A percentile compares a stretch with the other conserved stretches of the same genome.
These are phyloP conservation scores for Entelurus aequoreus DNA, from an alignment of 2,113 vertebrate genomes.

Conservation along the genomic window DNA sequence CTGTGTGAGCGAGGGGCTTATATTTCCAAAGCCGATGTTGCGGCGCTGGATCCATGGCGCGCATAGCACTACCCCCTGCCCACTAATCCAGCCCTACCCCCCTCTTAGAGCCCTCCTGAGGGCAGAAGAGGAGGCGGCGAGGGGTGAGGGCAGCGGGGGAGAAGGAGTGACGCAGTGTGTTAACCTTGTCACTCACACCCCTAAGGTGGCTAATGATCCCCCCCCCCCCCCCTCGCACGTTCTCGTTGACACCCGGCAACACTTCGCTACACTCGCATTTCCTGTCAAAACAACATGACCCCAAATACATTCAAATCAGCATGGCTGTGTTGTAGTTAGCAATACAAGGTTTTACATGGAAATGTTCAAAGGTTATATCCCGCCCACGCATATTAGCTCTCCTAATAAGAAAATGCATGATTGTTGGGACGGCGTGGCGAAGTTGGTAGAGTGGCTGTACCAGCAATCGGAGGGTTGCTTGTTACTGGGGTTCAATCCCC, in stretches of 20 bases:
- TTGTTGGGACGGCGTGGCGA: too few species aligned
- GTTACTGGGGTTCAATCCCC: too few species aligned
- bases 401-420: slow-evolving; percentile 70
- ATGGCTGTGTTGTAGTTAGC: not conserved
- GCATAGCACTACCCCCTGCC: slow-evolving; percentile 52
- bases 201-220: slow-evolving; percentile 48
- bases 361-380: slow-evolving; percentile 41
- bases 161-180: slow-evolving; percentile 34
- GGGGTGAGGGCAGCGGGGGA: slow-evolving; percentile 37
- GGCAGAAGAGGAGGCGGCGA: slow-evolving; percentile 47
- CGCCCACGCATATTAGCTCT: slow-evolving; percentile 58
- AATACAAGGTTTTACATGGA: slow-evolving; percentile 14
- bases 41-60: slow-evolving; percentile 47
- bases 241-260: slow-evolving; percentile 18
- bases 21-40: slow-evolving; percentile 67
- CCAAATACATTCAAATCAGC: slow-evolving; percentile 10
- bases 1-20: slow-evolving; percentile 46
- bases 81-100: slow-evolving; percentile 55
- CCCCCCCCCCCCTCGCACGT: slow-evolving; percentile 48
- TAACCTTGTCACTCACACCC: slow-evolving; percentile 61
- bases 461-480: too few species aligned
- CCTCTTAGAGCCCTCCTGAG: slow-evolving; percentile 53
- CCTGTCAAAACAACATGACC: slow-evolving; percentile 18
- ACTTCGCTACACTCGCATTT: slow-evolving; percentile 14
- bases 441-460: too few species aligned